A percentile compares a stretch with the other conserved stretches of the same genome.
These are phyloP conservation scores for Sisor rabdophorus DNA, from an alignment of 2,113 vertebrate species.

Conservation along the genomic window DNA sequence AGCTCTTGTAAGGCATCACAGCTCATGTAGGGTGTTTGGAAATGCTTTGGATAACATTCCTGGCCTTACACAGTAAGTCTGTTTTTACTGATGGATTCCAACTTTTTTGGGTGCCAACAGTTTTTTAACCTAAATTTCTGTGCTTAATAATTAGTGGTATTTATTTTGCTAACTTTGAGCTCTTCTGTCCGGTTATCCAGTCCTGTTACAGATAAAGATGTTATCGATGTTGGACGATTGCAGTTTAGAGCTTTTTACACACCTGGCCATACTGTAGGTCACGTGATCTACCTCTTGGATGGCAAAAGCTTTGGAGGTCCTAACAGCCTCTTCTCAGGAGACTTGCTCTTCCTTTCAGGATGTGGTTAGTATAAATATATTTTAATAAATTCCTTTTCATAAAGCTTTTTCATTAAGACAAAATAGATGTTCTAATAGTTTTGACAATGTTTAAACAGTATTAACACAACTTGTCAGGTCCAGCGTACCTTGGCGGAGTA, in stretches of 20 bases:
- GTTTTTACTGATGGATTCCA: not conserved
- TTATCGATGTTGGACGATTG: constrained; percentile 76
- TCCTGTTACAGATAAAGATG: constrained; percentile 82
- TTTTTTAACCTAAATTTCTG: not conserved
- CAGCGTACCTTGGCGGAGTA: not conserved
- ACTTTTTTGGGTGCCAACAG: not conserved
- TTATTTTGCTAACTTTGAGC: not conserved
- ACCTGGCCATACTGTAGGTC: constrained; percentile 91
- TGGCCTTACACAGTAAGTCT: constrained; percentile 87
- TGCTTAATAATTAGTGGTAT: not conserved
- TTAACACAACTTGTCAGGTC: not conserved
- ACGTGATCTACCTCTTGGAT: constrained; percentile 90
- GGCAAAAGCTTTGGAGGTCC: constrained; percentile 72
- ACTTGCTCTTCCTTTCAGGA: constrained; percentile 93
- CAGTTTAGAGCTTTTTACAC: constrained; percentile 85
- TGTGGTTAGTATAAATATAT: constrained; percentile 75
- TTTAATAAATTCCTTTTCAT: not conserved
- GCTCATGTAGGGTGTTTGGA: constrained; percentile 85
- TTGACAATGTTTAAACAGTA: not conserved
- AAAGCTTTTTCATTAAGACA: not conserved
- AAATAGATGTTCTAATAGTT: not conserved
- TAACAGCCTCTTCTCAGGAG: constrained; percentile 89
- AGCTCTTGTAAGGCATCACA: constrained; percentile 71
- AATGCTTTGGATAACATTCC: constrained; percentile 85
- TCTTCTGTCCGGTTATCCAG: constrained; percentile 58